Evolutionary conservation across 2,797 vertebrate species (phyloP).

Genomic region (Periophthalmus magnuspinnatus): DNA sequence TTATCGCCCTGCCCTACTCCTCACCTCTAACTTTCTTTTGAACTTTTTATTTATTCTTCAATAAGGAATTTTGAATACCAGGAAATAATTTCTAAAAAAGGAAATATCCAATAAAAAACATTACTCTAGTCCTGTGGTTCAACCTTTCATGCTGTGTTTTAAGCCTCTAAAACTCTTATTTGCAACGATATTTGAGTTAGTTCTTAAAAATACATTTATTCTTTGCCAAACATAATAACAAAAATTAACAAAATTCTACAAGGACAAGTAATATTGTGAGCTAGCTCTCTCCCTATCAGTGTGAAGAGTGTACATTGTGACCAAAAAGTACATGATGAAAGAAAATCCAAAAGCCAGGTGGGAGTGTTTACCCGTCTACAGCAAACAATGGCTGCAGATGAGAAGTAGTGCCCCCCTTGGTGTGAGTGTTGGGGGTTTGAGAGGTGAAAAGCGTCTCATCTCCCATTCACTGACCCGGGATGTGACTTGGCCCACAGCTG

Average conservation of each 20-base stretch:
- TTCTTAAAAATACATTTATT: slow-evolving; percentile 8
- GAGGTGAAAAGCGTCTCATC: slow-evolving; percentile 53
- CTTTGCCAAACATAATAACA: slow-evolving; percentile 34
- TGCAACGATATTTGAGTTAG: no score
- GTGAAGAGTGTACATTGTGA: slow-evolving; percentile 39
- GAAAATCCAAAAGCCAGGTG: slow-evolving; percentile 56
- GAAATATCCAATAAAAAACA: background rate
- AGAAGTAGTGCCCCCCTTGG: slow-evolving; percentile 31
- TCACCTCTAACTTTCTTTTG: no score
- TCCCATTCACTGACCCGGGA: slow-evolving; percentile 32
- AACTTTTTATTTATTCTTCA: no score
- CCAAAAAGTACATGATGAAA: slow-evolving; percentile 58
- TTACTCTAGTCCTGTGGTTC: background rate
- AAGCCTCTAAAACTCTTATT: no score
- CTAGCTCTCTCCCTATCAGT: slow-evolving; percentile 38
- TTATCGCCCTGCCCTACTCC: no score
- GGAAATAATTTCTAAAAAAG: background rate
- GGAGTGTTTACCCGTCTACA: slow-evolving; percentile 26
- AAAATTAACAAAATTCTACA: slow-evolving; percentile 25
- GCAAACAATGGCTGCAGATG: slow-evolving; percentile 27
- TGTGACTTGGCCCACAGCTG: slow-evolving; percentile 30
- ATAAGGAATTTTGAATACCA: no score
- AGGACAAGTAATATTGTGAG: slow-evolving; percentile 48
- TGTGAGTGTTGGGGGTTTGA: slow-evolving; percentile 24
- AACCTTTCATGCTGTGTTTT: background rate